Evolutionary conservation across 2,888 invertebrate genomes (phyloP).

Genomic region (Acleris laterana): DNA sequence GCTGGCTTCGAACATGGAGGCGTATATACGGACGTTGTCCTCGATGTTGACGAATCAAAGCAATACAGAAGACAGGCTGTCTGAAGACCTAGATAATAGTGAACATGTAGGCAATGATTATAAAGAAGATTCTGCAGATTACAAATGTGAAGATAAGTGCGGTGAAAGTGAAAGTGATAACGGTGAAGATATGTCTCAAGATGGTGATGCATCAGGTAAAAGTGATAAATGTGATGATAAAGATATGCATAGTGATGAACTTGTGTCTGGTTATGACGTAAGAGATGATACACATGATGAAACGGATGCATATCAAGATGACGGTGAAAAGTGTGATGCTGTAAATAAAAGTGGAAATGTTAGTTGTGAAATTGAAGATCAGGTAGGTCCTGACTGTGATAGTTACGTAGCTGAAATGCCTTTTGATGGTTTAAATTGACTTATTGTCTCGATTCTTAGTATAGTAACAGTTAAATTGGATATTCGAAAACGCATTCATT

Average conservation of each 20-base stretch:
- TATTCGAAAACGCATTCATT: no score
- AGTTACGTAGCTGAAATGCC: conserved; percentile 10
- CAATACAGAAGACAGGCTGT: conserved; percentile 5
- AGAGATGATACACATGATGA: not conserved
- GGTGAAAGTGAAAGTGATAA: conserved; percentile 38
- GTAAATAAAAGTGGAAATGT: not conserved
- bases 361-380: conserved; percentile 6
- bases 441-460: no score
- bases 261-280: not conserved
- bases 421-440: conserved; percentile 1
- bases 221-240: conserved; percentile 1
- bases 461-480: no score
- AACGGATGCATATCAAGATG: not conserved
- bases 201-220: conserved; percentile 6
- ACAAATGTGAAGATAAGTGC: not conserved
- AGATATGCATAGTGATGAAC: not conserved
- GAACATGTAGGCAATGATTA: conserved; percentile 28
- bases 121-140: not conserved
- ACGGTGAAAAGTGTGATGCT: not conserved
- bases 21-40: conserved; percentile 60
- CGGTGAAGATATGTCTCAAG: conserved; percentile 51
- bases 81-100: not conserved
- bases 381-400: conserved; percentile 21
- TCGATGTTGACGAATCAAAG: conserved; percentile 46
- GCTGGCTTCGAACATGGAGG: conserved; percentile 65